A percentile compares a stretch with the other conserved stretches of the same genome.
phyloP scores from a whole-genome alignment of 1,140 invertebrate species.

The Plectrocnemia conspersa region DNA sequence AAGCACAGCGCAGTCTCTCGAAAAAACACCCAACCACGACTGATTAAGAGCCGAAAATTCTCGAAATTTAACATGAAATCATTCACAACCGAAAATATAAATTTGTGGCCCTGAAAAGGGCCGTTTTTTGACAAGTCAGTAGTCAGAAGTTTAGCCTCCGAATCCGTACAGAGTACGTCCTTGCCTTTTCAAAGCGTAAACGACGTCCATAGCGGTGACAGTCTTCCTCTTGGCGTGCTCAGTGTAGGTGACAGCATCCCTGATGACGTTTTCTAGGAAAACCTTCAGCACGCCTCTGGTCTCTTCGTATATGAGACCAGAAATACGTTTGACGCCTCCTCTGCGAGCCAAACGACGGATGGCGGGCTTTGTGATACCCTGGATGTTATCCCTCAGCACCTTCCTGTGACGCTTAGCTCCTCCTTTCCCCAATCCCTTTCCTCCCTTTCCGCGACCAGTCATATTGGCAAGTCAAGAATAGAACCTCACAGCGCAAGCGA shows the following conservation, averaged over 20 bases:
- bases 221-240: slow-evolving; percentile 81
- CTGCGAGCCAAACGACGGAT: slow-evolving; percentile 59
- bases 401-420: slow-evolving; percentile 67
- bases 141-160: slow-evolving; percentile 53
- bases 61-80: too few relatives aligned
- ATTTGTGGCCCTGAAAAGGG: slow-evolving; percentile 6
- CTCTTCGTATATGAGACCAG: slow-evolving; percentile 36
- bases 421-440: slow-evolving; percentile 65
- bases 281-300: slow-evolving; percentile 61
- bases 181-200: slow-evolving; percentile 80
- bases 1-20: too few relatives aligned
- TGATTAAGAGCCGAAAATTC: too few relatives aligned
- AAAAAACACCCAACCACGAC: too few relatives aligned
- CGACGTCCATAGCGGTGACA: slow-evolving; percentile 82
- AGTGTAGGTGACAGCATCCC: slow-evolving; percentile 77
- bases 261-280: slow-evolving; percentile 78
- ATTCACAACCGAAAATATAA: too few relatives aligned
- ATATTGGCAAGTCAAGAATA: too few relatives aligned
- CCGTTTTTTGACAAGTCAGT: not conserved
- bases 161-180: slow-evolving; percentile 67
- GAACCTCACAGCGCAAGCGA: too few relatives aligned
- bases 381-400: slow-evolving; percentile 68
- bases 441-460: slow-evolving; percentile 63
- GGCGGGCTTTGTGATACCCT: slow-evolving; percentile 40
- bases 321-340: slow-evolving; percentile 69